Evolutionary conservation across 2,888 invertebrate genomes (phyloP).

Genomic region (Acronicta leporina): DNA sequence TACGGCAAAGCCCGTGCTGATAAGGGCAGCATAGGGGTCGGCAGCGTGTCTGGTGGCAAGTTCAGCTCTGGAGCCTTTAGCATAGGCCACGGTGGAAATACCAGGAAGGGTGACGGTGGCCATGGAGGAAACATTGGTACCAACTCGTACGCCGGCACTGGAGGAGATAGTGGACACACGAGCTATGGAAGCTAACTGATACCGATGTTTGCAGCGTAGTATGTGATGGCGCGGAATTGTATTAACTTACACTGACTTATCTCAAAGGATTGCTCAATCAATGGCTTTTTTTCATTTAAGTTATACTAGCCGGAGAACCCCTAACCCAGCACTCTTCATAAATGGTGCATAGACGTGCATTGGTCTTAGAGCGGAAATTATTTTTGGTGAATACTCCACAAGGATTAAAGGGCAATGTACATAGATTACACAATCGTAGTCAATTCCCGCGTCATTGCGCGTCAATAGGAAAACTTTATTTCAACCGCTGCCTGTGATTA

Average conservation of each 20-base stretch:
- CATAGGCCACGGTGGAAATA: conserved; percentile 6
- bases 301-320: too few relatives aligned
- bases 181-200: conserved; percentile 1
- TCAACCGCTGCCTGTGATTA: too few relatives aligned
- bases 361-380: too few relatives aligned
- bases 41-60: neutral
- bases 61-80: conserved; percentile 3
- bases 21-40: conserved; percentile 4
- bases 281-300: too few relatives aligned
- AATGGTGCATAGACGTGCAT: too few relatives aligned
- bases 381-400: too few relatives aligned
- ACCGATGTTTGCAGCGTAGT: neutral
- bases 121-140: neutral
- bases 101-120: conserved; percentile 8
- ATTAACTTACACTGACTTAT: neutral
- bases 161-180: conserved; percentile 10
- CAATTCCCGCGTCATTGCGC: too few relatives aligned
- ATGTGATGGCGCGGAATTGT: neutral
- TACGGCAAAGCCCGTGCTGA: neutral
- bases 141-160: conserved; percentile 8
- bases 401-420: too few relatives aligned
- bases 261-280: too few relatives aligned
- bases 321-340: too few relatives aligned
- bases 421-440: too few relatives aligned
- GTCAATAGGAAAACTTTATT: too few relatives aligned